phyloP scores from a whole-genome alignment of 2,113 vertebrate genomes.

The Amblyornis subalaris region DNA sequence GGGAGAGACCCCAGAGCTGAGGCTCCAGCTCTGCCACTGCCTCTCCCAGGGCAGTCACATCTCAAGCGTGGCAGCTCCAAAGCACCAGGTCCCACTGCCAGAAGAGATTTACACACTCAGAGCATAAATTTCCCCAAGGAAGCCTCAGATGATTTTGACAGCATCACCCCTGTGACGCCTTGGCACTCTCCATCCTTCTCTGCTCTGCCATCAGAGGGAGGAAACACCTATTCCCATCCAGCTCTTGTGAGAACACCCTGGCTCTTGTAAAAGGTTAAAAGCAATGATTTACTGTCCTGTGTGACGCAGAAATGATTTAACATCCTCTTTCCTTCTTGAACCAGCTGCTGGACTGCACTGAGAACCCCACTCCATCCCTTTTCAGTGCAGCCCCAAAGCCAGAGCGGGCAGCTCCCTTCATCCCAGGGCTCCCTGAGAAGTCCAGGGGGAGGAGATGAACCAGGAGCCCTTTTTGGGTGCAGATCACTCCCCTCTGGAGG shows the following conservation, averaged over 20 bases:
- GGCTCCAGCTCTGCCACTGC: not conserved
- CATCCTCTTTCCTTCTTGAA: not conserved
- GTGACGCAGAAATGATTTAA: not conserved
- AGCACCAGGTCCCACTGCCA: not conserved
- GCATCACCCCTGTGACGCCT: not conserved
- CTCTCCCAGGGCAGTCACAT: not conserved
- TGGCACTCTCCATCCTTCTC: not conserved
- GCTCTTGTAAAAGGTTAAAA: not conserved
- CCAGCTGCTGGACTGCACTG: not conserved
- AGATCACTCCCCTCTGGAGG: not conserved
- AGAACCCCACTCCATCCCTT: not conserved
- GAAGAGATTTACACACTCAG: not conserved
- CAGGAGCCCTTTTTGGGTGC: not conserved
- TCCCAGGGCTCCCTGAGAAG: rapidly evolving
- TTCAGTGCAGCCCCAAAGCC: not conserved
- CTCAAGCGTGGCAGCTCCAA: not conserved
- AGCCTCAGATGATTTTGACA: not conserved
- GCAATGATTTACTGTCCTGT: not conserved
- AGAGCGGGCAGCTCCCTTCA: not conserved
- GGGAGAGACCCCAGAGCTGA: not conserved
- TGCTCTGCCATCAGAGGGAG: not conserved
- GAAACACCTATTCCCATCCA: not conserved
- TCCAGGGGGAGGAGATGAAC: not conserved
- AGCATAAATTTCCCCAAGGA: not conserved
- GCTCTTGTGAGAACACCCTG: not conserved